These are phyloP conservation scores for Heloderma charlesbogerti DNA, from an alignment of 2,113 vertebrate species.

Conservation along the genomic window DNA sequence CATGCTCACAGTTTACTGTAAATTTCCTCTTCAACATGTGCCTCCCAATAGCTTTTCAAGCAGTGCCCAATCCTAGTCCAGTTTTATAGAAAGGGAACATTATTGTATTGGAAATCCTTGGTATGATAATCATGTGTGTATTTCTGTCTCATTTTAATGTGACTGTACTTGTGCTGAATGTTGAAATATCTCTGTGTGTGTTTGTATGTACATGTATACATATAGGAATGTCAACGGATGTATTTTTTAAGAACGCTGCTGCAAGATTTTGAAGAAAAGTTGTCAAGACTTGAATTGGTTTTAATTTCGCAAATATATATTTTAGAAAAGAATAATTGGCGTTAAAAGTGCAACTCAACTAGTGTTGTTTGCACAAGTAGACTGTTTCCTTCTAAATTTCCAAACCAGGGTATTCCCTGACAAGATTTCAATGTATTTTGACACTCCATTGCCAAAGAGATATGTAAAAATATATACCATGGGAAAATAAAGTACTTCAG, in stretches of 20 bases:
- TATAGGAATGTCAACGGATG: constrained; percentile 66
- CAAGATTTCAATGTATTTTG: neutral
- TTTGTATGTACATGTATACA: constrained; percentile 61
- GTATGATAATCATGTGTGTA: constrained; percentile 43
- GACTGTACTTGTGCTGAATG: constrained; percentile 64
- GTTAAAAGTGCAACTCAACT: constrained; percentile 21
- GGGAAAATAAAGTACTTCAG: neutral
- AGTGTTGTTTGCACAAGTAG: constrained; percentile 18
- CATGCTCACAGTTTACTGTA: neutral
- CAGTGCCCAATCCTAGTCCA: constrained; percentile 48
- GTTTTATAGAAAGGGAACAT: constrained; percentile 58
- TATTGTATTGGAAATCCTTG: constrained; percentile 44
- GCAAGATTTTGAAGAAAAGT: constrained; percentile 61
- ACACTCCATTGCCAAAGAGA: constrained; percentile 39
- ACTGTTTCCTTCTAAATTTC: constrained; percentile 4
- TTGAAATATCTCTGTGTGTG: constrained; percentile 58
- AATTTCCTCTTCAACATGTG: neutral
- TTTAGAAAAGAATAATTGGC: constrained; percentile 34
- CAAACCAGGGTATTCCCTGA: neutral
- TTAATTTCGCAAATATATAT: constrained; percentile 46
- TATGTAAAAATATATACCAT: constrained; percentile 15
- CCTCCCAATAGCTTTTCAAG: constrained; percentile 50
- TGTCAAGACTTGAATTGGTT: constrained; percentile 23
- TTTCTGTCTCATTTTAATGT: constrained; percentile 54
- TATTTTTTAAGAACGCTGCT: constrained; percentile 70